Conservation (phyloP, 2,888 invertebrate species). For the Amphipoea oculea region DNA sequence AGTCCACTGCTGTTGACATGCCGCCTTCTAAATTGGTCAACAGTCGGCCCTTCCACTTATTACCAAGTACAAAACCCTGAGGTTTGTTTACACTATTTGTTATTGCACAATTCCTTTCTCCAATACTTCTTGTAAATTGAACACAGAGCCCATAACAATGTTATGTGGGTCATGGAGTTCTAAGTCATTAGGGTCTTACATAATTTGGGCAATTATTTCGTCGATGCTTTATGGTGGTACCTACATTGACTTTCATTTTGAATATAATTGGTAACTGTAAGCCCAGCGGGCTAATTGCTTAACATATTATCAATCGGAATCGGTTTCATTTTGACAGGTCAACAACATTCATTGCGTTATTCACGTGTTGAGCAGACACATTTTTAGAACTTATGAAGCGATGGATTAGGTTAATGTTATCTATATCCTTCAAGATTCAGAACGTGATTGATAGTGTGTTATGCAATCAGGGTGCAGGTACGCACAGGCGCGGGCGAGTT, state of each 20-base stretch:
- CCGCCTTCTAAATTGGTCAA: conserved; percentile 6
- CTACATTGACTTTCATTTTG: neutral
- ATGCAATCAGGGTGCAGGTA: too few species aligned
- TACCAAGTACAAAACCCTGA: neutral
- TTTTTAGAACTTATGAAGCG: too few species aligned
- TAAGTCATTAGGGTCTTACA: conserved; percentile 18
- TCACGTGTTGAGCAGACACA: too few species aligned
- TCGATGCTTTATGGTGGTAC: neutral
- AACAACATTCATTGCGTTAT: too few species aligned
- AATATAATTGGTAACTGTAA: neutral
- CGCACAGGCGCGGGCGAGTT: too few species aligned
- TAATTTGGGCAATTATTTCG: conserved; percentile 26
- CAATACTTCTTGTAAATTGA: neutral
- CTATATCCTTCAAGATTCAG: too few species aligned
- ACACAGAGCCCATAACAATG: conserved; percentile 15
- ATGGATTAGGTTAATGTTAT: too few species aligned
- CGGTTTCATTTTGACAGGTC: too few species aligned
- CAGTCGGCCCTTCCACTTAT: conserved; percentile 1
- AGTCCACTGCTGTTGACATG: neutral
- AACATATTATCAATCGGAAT: too few species aligned
- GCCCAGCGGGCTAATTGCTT: too few species aligned
- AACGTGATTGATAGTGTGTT: too few species aligned
- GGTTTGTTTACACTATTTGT: conserved; percentile 13
- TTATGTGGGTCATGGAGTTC: conserved; percentile 33
- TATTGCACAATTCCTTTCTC: conserved; percentile 40